Evolutionary conservation across 1,140 invertebrate species (phyloP).

Genomic region (Drosophila asahinai): DNA sequence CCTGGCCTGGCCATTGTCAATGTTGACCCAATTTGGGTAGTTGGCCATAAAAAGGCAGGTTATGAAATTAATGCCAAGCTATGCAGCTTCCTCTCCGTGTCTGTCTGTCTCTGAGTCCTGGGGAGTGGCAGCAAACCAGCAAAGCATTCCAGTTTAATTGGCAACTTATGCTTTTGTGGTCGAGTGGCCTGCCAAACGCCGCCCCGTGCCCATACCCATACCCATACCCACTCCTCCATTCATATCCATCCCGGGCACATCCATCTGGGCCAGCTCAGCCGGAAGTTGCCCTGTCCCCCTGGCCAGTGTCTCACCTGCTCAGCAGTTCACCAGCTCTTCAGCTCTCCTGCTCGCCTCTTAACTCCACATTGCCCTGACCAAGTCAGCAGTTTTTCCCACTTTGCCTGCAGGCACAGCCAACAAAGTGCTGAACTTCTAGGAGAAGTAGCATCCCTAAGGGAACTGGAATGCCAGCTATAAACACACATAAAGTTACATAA

Average conservation of each 20-base stretch:
- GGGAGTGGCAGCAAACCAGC: slow-evolving; percentile 47
- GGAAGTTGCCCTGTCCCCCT: slow-evolving; percentile 44
- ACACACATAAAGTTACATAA: slow-evolving; percentile 5
- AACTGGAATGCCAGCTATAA: slow-evolving; percentile 1
- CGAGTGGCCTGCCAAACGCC: slow-evolving; percentile 51
- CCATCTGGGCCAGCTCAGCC: slow-evolving; percentile 44
- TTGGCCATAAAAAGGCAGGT: slow-evolving; percentile 79
- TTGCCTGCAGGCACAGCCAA: slow-evolving; percentile 6
- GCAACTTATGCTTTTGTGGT: slow-evolving; percentile 83
- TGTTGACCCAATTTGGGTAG: slow-evolving; percentile 81
- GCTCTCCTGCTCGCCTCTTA: neutral
- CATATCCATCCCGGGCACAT: slow-evolving; percentile 41
- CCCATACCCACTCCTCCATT: neutral
- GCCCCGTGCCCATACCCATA: slow-evolving; percentile 1
- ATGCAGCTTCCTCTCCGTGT: slow-evolving; percentile 24
- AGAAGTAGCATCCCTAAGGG: slow-evolving; percentile 7
- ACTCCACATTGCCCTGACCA: slow-evolving; percentile 20
- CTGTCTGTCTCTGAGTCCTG: slow-evolving; percentile 12
- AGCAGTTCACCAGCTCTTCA: neutral
- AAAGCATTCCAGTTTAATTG: slow-evolving; percentile 82
- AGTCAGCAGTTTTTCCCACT: slow-evolving; percentile 57
- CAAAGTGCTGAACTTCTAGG: slow-evolving; percentile 21
- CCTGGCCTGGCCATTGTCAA: slow-evolving; percentile 71
- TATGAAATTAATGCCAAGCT: slow-evolving; percentile 77
- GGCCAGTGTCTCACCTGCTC: slow-evolving; percentile 46